phyloP scores from a whole-genome alignment of 1,140 invertebrate species.

The Drosophila bocki region DNA sequence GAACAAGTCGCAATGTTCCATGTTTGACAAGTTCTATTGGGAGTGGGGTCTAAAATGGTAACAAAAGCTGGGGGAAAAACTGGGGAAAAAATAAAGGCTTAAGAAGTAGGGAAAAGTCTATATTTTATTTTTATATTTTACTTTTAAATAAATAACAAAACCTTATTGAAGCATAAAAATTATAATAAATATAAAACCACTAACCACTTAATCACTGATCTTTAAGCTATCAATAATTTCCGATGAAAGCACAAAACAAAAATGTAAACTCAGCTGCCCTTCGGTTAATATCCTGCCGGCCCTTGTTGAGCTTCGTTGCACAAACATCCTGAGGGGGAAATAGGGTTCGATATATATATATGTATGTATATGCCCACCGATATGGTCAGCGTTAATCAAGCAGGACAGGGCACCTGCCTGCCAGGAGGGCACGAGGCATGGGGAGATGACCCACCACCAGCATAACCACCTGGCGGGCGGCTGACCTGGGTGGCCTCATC shows the following conservation, averaged over 20 bases:
- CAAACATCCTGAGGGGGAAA: conserved; percentile 8
- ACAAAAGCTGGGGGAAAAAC: background rate
- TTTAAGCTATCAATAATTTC: background rate
- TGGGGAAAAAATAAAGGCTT: background rate
- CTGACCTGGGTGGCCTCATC: conserved; percentile 34
- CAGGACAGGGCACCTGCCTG: conserved; percentile 59
- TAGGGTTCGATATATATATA: background rate
- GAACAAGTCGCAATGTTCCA: conserved; percentile 59
- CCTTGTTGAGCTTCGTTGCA: conserved; percentile 48
- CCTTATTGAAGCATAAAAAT: no score
- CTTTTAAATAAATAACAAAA: background rate
- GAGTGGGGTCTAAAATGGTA: conserved; percentile 34
- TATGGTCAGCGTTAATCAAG: conserved; percentile 69
- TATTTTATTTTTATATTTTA: no score
- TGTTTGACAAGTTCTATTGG: conserved; percentile 38
- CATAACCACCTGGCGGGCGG: conserved; percentile 1
- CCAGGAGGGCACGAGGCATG: background rate
- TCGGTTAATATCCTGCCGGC: conserved; percentile 4
- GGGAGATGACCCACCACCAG: background rate
- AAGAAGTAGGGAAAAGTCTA: background rate
- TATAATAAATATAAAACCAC: background rate
- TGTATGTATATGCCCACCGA: background rate
- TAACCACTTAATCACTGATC: conserved; percentile 17
- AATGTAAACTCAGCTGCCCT: conserved; percentile 11
- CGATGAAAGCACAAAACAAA: background rate